Percentiles rank a stretch among this genome's conserved stretches.
Conservation (phyloP, 2,797 vertebrate species). For the Tauraco hartlaubi region DNA sequence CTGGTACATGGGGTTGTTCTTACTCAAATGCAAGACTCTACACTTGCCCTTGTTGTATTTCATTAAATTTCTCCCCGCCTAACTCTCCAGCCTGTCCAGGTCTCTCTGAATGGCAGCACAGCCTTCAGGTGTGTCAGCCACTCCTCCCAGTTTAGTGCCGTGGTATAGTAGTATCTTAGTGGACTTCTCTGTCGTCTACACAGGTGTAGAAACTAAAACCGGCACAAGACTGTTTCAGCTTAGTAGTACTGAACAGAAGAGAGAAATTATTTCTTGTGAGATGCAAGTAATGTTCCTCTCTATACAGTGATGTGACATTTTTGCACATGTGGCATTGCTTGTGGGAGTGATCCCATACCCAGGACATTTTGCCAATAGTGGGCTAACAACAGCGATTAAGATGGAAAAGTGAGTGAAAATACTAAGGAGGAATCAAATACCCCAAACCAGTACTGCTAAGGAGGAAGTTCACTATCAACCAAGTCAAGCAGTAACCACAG, state of each 20-base stretch:
- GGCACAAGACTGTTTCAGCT: background rate
- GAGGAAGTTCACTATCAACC: background rate
- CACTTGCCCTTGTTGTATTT: too few relatives aligned
- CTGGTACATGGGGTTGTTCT: too few relatives aligned
- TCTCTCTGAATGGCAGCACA: too few relatives aligned
- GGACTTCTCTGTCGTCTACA: background rate
- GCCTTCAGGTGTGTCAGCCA: too few relatives aligned
- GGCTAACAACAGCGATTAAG: background rate
- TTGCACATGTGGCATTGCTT: background rate
- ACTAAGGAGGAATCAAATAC: background rate
- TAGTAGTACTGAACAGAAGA: background rate
- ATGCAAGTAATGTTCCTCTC: rapidly evolving
- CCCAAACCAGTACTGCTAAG: background rate
- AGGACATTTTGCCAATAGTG: too few relatives aligned
- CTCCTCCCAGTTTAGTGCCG: too few relatives aligned
- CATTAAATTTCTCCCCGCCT: too few relatives aligned
- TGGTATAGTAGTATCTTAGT: background rate
- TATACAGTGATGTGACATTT: background rate
- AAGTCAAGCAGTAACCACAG: background rate
- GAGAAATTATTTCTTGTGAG: background rate
- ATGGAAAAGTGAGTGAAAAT: background rate
- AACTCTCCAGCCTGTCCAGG: too few relatives aligned
- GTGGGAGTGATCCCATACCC: background rate
- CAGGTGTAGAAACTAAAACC: background rate
- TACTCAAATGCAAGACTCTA: too few relatives aligned